These are phyloP conservation scores for Lethrus apterus DNA, from an alignment of 1,140 invertebrate species.

Conservation along the genomic window DNA sequence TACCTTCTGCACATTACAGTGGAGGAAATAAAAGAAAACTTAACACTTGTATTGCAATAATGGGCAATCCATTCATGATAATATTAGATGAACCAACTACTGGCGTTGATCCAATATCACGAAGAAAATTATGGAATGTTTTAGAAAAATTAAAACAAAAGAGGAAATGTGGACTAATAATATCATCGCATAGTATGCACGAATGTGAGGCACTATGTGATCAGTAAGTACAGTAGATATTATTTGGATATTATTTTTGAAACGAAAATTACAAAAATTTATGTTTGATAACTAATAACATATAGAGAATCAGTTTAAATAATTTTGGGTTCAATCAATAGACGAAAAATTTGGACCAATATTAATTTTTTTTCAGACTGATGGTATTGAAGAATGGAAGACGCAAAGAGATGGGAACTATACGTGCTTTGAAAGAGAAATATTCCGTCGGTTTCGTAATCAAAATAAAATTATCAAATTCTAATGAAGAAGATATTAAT, in stretches of 20 bases:
- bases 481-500: conserved; percentile 1
- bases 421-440: conserved; percentile 43
- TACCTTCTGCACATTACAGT: conserved; percentile 51
- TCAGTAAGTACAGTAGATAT: too few relatives aligned
- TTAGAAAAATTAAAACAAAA: conserved; percentile 45
- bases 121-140: conserved; percentile 56
- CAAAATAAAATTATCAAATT: conserved; percentile 41
- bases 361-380: conserved; percentile 46
- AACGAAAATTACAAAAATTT: too few relatives aligned
- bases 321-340: too few relatives aligned
- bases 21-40: conserved; percentile 81
- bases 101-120: conserved; percentile 59
- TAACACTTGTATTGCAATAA: conserved; percentile 69
- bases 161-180: conserved; percentile 47
- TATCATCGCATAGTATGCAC: conserved; percentile 72
- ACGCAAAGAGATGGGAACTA: conserved; percentile 48
- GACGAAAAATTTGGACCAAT: too few relatives aligned
- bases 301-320: too few relatives aligned
- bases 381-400: conserved; percentile 77
- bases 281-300: not conserved
- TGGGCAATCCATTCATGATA: conserved; percentile 68
- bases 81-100: conserved; percentile 67
- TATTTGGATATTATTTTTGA: too few relatives aligned
- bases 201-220: conserved; percentile 76
- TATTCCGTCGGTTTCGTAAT: conserved; percentile 45